Percentiles rank a stretch among this genome's conserved stretches.
These are phyloP conservation scores for Geothlypis trichas DNA, from an alignment of 2,113 vertebrate species.

Conservation along the genomic window DNA sequence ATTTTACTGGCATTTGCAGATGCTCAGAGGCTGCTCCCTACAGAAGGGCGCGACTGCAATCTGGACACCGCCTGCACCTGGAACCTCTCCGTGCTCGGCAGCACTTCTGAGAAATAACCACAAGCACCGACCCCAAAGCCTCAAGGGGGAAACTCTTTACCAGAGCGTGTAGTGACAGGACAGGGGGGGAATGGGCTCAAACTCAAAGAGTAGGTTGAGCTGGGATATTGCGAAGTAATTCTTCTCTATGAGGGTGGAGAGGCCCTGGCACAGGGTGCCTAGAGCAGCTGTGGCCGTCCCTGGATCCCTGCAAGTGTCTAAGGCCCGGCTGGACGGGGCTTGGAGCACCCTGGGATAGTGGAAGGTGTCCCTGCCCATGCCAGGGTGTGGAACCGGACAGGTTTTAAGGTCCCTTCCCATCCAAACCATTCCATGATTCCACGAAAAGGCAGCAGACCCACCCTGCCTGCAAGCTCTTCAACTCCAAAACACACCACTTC, in stretches of 20 bases:
- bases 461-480: neutral
- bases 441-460: neutral
- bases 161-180: neutral
- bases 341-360: accelerated
- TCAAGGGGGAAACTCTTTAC: neutral
- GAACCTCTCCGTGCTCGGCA: neutral
- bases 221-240: neutral
- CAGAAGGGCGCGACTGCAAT: neutral
- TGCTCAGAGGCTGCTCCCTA: neutral
- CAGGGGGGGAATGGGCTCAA: neutral
- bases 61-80: neutral
- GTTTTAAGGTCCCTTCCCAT: neutral
- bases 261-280: neutral
- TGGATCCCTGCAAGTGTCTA: neutral
- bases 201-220: neutral
- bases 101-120: neutral
- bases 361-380: neutral
- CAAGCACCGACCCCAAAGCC: neutral
- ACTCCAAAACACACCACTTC: neutral
- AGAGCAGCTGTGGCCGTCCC: neutral
- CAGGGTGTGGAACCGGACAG: neutral
- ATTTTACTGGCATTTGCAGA: neutral
- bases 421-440: neutral
- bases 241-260: accelerated
- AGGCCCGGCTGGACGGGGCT: neutral